Evolutionary conservation across 2,888 invertebrate species (phyloP), one percentile per base, ranked within the genome.

Genomic region (Diaphora mendica): DNA sequence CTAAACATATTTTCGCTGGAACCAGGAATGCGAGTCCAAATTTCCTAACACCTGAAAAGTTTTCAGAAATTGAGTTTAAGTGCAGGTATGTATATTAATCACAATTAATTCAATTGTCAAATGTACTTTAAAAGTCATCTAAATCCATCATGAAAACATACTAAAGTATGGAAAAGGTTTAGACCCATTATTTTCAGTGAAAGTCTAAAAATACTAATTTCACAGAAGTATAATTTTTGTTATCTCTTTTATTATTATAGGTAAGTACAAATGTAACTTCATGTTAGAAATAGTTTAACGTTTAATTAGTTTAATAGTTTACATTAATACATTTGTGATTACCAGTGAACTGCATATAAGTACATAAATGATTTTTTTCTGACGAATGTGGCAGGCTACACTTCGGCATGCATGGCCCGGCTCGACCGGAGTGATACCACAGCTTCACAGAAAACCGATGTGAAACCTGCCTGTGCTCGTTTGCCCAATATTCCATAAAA

Each of bases 11-110:
- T 79, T 89, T 90, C 23, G 81, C 82, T 81, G 85, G 80, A 76
- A 77, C 84, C 51, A 91, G 88, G 83, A 88, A 94, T 93, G 93
- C 90, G 70, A 90, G 88, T 79, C 88, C 87, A 76, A 87, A 88
- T 73, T 86, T 90, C 77, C 81, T 82, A 86, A 93, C 94, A 78
- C 92, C 95, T 83, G 89, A 92, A 78, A 90, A 91, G 83, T 81
- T 85, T 79, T 73, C 85, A 79, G 86, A 91, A 79, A 73, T 84
- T 86, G 90, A 92, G 78, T 86, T 87, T 81, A 92, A 90, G 89
- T 94, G 94, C 93, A 94, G 93, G 95, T 94, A 82, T 80, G 80
- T 81, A n/a, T 35, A 62, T 64, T 23, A 33, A 23, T 70, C 2
- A 48, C n/a, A 33, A 15, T 15, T n/a, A 2, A 11, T 23, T 30